phyloP scores from a whole-genome alignment of 92 coral and sea anemone species.

The Paragorgia papillata region DNA sequence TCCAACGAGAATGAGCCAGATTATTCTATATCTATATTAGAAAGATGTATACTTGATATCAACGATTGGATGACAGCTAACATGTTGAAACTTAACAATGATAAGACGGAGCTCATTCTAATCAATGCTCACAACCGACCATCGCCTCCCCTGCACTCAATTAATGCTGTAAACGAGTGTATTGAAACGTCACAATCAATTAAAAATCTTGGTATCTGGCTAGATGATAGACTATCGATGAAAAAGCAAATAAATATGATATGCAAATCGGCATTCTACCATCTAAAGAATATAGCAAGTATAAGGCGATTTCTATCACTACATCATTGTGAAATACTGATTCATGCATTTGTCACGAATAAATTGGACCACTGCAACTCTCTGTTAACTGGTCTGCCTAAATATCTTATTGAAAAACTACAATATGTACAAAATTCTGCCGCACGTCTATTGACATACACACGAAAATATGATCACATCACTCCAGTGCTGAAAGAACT shows the following conservation, averaged over 20 bases:
- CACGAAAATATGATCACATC: no score
- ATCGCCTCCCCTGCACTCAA: slow-evolving; percentile 8
- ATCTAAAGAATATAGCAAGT: slow-evolving; percentile 22
- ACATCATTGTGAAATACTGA: slow-evolving; percentile 40
- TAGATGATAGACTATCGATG: slow-evolving; percentile 19
- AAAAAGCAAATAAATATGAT: slow-evolving; percentile 33
- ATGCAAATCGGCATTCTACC: slow-evolving; percentile 37
- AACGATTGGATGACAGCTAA: slow-evolving; percentile 38
- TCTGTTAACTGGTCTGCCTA: slow-evolving; percentile 42
- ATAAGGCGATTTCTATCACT: slow-evolving; percentile 34
- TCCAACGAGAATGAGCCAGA: slow-evolving; percentile 26
- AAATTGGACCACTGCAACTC: slow-evolving; percentile 39
- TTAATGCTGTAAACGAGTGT: slow-evolving; percentile 29
- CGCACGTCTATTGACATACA: slow-evolving; percentile 39
- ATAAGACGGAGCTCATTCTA: slow-evolving; percentile 8
- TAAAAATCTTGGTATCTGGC: slow-evolving; percentile 18
- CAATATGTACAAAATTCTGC: slow-evolving; percentile 43
- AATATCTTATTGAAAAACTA: neutral
- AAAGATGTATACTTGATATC: slow-evolving; percentile 41
- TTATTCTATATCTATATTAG: neutral
- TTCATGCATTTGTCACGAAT: slow-evolving; percentile 42
- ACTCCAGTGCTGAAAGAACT: slow-evolving; percentile 29
- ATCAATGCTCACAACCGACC: slow-evolving; percentile 2
- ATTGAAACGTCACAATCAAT: slow-evolving; percentile 17
- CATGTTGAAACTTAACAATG: slow-evolving; percentile 39